Percentiles rank a stretch among this genome's conserved stretches.
These are phyloP conservation scores for Hyposmocoma kahamanoa DNA, from an alignment of 1,140 invertebrate species.

Conservation along the genomic window DNA sequence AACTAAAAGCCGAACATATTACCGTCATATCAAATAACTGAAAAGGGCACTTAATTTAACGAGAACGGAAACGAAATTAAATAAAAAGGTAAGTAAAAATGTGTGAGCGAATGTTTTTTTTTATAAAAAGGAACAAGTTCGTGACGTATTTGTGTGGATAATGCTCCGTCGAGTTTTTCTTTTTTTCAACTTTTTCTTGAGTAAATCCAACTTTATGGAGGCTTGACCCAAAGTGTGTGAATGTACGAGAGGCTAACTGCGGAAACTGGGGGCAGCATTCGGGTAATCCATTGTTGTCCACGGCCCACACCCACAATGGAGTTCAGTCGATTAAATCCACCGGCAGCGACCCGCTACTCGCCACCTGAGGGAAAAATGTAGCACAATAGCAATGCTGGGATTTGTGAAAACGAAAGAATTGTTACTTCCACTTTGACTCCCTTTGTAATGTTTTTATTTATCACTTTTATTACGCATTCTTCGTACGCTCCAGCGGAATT, in stretches of 20 bases:
- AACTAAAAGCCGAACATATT: too few relatives aligned
- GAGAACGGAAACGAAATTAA: too few relatives aligned
- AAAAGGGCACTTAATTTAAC: too few relatives aligned
- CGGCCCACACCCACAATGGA: slow-evolving; percentile 22
- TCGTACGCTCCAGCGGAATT: background rate
- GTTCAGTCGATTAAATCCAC: slow-evolving; percentile 34
- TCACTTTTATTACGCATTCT: background rate
- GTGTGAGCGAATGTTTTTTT: too few relatives aligned
- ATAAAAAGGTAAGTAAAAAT: too few relatives aligned
- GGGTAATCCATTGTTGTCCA: slow-evolving; percentile 27
- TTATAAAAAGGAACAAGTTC: too few relatives aligned
- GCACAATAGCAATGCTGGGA: slow-evolving; percentile 23
- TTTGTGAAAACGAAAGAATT: slow-evolving; percentile 20
- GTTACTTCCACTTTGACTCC: slow-evolving; percentile 15
- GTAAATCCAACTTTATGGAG: background rate
- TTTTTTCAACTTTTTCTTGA: background rate
- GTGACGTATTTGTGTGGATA: too few relatives aligned
- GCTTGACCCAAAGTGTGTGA: background rate
- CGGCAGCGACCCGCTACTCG: slow-evolving; percentile 25
- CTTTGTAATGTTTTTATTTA: slow-evolving; percentile 1
- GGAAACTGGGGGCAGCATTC: slow-evolving; percentile 8
- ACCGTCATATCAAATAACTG: too few relatives aligned
- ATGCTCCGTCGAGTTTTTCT: too few relatives aligned
- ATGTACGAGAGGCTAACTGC: background rate
- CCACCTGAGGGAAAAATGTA: slow-evolving; percentile 28